Conservation (phyloP, 2,113 vertebrate species). For the Cyprinodon tularosa region DNA sequence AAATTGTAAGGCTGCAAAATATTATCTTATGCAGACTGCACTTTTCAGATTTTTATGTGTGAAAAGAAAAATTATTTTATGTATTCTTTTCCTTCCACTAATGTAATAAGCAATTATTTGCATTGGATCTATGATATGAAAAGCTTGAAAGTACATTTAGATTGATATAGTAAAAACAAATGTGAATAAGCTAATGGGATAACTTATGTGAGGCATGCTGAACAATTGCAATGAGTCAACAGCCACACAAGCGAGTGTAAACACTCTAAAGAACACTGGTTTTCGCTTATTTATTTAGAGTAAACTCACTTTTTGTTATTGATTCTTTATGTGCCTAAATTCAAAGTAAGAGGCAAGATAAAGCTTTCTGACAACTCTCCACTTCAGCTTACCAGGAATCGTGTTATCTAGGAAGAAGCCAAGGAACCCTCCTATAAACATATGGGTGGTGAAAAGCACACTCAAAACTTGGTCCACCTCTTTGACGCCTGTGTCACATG, state of each 20-base stretch:
- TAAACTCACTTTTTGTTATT: neutral
- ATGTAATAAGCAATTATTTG: neutral
- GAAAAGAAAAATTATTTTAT: too few species aligned
- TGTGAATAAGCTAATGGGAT: neutral
- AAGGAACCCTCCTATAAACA: slow-evolving; percentile 93
- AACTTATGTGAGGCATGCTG: neutral
- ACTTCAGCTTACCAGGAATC: slow-evolving; percentile 84
- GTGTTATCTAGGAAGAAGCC: slow-evolving; percentile 94
- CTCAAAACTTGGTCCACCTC: slow-evolving; percentile 89
- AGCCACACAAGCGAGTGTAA: neutral
- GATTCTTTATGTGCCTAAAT: neutral
- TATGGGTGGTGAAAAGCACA: slow-evolving; percentile 90
- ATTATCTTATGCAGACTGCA: neutral
- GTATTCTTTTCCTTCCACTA: neutral
- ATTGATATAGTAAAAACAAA: neutral
- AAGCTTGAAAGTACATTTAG: too few species aligned
- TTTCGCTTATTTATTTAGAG: neutral
- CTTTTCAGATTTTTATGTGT: neutral
- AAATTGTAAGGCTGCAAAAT: neutral
- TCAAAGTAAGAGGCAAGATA: neutral
- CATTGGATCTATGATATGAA: neutral
- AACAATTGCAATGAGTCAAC: neutral
- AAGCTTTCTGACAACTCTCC: neutral
- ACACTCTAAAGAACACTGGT: too few species aligned
- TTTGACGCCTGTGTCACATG: slow-evolving; percentile 78